Base-by-base conservation (phyloP, 2,113 vertebrate genomes). In the Equus quagga region DNA sequence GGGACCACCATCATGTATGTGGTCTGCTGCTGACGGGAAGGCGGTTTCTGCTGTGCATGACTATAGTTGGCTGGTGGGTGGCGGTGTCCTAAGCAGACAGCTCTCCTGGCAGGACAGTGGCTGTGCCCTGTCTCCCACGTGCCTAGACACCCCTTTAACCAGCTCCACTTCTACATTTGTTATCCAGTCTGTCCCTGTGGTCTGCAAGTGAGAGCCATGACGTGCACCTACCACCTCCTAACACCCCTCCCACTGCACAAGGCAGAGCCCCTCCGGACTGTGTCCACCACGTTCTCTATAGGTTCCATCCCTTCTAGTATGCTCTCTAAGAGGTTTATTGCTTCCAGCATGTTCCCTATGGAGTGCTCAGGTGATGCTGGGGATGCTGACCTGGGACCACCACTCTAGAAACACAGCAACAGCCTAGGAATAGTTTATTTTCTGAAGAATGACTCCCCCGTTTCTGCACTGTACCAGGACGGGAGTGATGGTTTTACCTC, bases 401-500 rank as follows among this genome's bases (percentile, higher is more conserved):
- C 1, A 8, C 3, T 26, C 54, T 11, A 21, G 41, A 62, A 13
- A 41, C 72, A 10, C 8, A 54, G 76, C 49, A 18, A 7, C 18
- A 6, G 14, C 3, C 8, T 0, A 36, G 24, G 15, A 28, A 14
- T 1, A 11, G 13, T 23, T 41, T 4, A 2, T 17, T n/a, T 83
- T 12, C n/a, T 15, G 8, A 21, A 44, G 18, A 76, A 13, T 4
- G 17, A 17, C 54, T 3, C 8, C 31, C 84, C 44, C 79, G 0
- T 1, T 0, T 5, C 65, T 44, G 36, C 73, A 51, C n/a, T 3
- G 11, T 0, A 23, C 18, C 19, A 26, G 70, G 31, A 51, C 0
- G 3, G 24, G 3, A 17, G 62, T 10, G 76, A 64, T 2, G 8
- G 33, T 6, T 17, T 21, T 3, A 18, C 12, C 33, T 49, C 88